Percentiles rank a stretch among this genome's conserved stretches.
phyloP scores from a whole-genome alignment of 1,140 invertebrate species.

The Lordiphosa clarofinis region DNA sequence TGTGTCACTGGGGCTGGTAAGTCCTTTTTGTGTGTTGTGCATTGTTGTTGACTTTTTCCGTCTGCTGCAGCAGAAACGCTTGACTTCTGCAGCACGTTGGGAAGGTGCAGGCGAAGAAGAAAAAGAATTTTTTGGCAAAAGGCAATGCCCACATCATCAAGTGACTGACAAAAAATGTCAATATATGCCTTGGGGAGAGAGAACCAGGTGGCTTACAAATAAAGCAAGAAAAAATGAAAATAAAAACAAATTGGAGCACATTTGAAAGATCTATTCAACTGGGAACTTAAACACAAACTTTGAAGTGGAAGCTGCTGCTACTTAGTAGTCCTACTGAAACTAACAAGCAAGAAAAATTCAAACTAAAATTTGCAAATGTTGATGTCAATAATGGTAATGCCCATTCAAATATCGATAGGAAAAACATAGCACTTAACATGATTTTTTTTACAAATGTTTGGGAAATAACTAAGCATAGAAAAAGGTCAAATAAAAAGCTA shows the following conservation, averaged over 20 bases:
- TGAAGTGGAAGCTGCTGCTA: too few species aligned
- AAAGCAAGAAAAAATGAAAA: slow-evolving; percentile 22
- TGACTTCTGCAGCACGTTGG: slow-evolving; percentile 25
- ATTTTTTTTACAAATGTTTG: too few species aligned
- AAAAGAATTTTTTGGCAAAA: slow-evolving; percentile 7
- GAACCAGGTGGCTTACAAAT: slow-evolving; percentile 24
- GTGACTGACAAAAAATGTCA: slow-evolving; percentile 24
- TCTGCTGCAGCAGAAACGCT: slow-evolving; percentile 30
- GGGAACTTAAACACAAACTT: too few species aligned
- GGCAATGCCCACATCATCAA: slow-evolving; percentile 31
- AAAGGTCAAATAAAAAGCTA: too few species aligned
- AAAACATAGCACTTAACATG: too few species aligned
- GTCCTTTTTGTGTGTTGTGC: slow-evolving; percentile 34
- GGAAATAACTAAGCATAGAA: too few species aligned
- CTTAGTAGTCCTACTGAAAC: too few species aligned
- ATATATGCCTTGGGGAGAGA: slow-evolving; percentile 14
- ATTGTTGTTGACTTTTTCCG: slow-evolving; percentile 45
- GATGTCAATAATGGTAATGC: too few species aligned
- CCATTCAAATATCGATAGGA: too few species aligned
- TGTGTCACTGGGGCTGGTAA: slow-evolving; percentile 24
- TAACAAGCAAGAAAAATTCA: too few species aligned
- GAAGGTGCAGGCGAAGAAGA: neutral
- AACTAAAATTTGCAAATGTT: too few species aligned
- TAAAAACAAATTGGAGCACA: neutral
- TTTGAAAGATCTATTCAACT: too few species aligned